Percentiles rank a stretch among this genome's conserved stretches.
Evolutionary conservation across 1,140 invertebrate species (phyloP).

Genomic region (Melipona quadrifasciata): DNA sequence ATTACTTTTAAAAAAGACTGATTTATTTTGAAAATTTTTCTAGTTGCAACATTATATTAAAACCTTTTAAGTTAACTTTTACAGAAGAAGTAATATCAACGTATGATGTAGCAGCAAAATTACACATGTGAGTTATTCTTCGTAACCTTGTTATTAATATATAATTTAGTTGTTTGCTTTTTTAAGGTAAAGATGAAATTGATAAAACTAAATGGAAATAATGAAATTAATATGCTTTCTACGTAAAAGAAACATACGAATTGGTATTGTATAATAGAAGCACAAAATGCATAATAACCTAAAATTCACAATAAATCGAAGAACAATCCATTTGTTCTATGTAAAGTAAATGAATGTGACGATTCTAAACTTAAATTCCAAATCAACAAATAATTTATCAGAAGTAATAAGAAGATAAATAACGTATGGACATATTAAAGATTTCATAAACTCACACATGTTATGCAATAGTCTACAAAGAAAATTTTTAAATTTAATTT

Average conservation of each 20-base stretch:
- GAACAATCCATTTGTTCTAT: not conserved
- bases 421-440: not conserved
- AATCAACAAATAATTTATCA: not conserved
- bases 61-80: not conserved
- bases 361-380: not conserved
- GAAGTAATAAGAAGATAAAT: not conserved
- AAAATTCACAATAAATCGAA: not conserved
- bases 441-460: not conserved
- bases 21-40: not conserved
- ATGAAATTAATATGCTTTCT: not conserved
- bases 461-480: not conserved
- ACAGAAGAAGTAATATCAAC: not conserved
- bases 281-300: not conserved
- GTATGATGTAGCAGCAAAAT: not conserved
- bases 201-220: too few relatives aligned
- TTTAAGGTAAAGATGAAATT: too few relatives aligned
- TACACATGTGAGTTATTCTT: not conserved
- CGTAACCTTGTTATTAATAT: not conserved
- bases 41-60: not conserved
- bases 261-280: not conserved
- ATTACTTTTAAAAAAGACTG: not conserved
- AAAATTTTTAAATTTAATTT: not conserved
- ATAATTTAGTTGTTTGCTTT: too few relatives aligned
- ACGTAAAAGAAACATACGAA: not conserved
- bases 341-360: not conserved